A percentile compares a stretch with the other conserved stretches of the same genome.
Evolutionary conservation across 2,113 vertebrate genomes (phyloP).

Genomic region (Turdus rufiventris): DNA sequence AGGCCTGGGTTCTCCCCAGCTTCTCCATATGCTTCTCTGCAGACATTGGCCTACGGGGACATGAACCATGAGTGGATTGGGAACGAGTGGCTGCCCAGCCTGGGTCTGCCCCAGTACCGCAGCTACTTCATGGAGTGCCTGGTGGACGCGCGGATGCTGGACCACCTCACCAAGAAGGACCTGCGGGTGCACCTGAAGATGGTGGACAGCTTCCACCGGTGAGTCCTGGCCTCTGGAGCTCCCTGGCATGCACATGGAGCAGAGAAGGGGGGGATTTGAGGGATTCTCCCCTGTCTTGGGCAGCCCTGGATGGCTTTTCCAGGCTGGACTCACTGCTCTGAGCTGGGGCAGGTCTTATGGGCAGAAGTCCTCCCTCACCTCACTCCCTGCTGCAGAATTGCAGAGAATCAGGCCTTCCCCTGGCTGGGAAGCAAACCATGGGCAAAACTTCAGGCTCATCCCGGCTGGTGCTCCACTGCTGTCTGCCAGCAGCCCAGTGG

Average conservation of each 20-base stretch:
- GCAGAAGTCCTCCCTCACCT: neutral
- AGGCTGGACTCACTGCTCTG: neutral
- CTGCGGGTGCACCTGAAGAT: constrained; percentile 94
- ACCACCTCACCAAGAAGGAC: constrained; percentile 97
- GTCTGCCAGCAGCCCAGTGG: neutral
- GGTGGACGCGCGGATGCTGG: constrained; percentile 94
- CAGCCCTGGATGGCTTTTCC: neutral
- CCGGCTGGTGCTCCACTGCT: neutral
- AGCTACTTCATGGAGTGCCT: constrained; percentile 99
- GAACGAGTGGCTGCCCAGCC: constrained; percentile 95
- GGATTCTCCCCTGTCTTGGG: neutral
- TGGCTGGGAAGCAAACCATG: neutral
- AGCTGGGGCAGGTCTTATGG: neutral
- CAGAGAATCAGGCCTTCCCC: neutral
- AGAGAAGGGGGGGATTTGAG: neutral
- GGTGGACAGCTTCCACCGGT: constrained; percentile 98
- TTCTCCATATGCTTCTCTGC: neutral
- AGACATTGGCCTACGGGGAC: constrained; percentile 96
- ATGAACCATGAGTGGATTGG: constrained; percentile 99
- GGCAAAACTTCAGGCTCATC: neutral
- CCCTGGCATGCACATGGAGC: fast-evolving
- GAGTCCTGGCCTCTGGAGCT: neutral
- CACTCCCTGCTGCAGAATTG: neutral
- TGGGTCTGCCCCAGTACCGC: constrained; percentile 94
- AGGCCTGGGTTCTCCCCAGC: neutral